Conservation (phyloP, 2,888 invertebrate species). For the Pollenia angustigena region DNA sequence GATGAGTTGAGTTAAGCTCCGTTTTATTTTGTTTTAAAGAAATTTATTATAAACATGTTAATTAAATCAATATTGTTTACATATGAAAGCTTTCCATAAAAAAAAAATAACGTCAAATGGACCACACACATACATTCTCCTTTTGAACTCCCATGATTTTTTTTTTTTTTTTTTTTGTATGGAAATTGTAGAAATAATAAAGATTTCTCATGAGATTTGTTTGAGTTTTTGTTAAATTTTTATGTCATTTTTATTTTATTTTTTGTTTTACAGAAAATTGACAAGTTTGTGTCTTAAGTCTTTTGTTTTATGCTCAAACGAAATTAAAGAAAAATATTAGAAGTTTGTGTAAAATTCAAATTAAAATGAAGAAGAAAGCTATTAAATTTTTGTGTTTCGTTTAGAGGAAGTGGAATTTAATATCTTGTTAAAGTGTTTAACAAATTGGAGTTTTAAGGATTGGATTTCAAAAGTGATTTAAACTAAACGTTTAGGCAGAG, state of each 20-base stretch:
- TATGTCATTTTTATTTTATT: constrained; percentile 12
- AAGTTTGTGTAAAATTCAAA: constrained; percentile 11
- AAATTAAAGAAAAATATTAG: constrained; percentile 20
- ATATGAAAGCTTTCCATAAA: constrained; percentile 61
- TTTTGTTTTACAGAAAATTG: constrained; percentile 50
- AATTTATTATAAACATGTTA: constrained; percentile 73
- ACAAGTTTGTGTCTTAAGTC: constrained; percentile 65
- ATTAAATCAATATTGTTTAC: constrained; percentile 73
- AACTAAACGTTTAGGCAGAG: too few species aligned
- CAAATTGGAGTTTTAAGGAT: not conserved
- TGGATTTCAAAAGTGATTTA: too few species aligned
- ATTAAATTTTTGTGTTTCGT: not conserved
- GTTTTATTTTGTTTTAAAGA: constrained; percentile 56
- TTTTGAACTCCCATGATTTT: constrained; percentile 30
- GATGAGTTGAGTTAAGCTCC: constrained; percentile 20
- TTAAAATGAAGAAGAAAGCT: not conserved
- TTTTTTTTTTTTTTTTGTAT: not conserved
- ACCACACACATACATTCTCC: constrained; percentile 56
- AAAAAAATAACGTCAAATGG: constrained; percentile 17
- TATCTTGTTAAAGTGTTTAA: not conserved
- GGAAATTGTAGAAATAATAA: constrained; percentile 43
- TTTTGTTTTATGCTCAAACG: constrained; percentile 43
- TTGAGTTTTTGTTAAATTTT: not conserved
- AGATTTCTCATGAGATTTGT: constrained; percentile 65
- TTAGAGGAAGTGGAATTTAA: not conserved